Base-by-base conservation (phyloP, 2,113 vertebrate species). In the Vireo altiloquus region DNA sequence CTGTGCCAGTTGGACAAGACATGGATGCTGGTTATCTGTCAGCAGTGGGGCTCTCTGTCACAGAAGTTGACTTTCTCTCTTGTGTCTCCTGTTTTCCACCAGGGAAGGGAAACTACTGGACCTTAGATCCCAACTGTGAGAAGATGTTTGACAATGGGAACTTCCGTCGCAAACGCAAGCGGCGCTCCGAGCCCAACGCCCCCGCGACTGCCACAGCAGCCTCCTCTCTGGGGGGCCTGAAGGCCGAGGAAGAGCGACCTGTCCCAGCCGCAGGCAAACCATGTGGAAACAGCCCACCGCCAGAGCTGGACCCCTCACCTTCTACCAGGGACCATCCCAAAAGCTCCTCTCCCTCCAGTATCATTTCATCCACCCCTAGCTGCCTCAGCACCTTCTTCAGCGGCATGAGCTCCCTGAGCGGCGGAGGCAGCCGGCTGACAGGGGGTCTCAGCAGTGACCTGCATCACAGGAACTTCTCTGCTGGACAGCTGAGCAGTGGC, bases 81-180 rank as follows among this genome's bases (percentile, higher is more conserved):
- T 87, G 21, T 76, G 14, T n/a, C 31, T 75, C 66, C 66, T 35
- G 9, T 93, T 94, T 77, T 94, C 39, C 28, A 56, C 14, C 87
- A 99, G 99, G 99, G 33, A 99, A 99, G 81, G 99, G 99, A 50
- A 99, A 99, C 94, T 99, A 99, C 93, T 99, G 99, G 99, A 99
- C 99, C 19, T 95, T 99, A 91, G 99, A 99, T 92, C 99, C 99
- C 27, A 99, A 99, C 98, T 99, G 99, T 59, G 99, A 99, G 95
- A 99, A 99, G 96, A 99, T 99, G 99, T 99, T 99, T 77, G 99
- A 99, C 95, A 99, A 99, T 0, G 99, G 99, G 22, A 99, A 99
- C 92, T 99, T 99, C 96, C 99, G 99, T 11, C 96, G 99, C 94
- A 99, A 99, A 85, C 98, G 99, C 79, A 99, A 99, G 96, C 98